Evolutionary conservation across 2,888 invertebrate genomes (phyloP), one percentile per base, ranked within the genome.

Genomic region (Sinopyrophorus schimmeli): DNA sequence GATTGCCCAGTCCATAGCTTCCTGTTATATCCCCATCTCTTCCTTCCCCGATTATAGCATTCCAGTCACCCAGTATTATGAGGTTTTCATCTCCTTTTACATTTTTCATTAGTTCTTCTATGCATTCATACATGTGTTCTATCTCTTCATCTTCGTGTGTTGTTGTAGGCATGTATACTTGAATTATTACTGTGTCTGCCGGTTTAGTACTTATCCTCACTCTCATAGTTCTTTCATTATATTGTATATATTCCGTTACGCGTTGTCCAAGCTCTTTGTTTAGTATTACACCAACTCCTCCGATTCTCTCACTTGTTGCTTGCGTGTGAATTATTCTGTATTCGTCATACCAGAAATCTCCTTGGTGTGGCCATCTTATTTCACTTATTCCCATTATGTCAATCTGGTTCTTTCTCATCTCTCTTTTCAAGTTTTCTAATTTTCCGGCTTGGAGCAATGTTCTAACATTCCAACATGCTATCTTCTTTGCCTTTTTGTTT

Each of bases 81-180:
- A 32, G 20, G 32, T 32, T 18, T 18, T 32, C 20, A 32, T 18
- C 32, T 32, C 11, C 32, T 32, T 7, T 32, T 20, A 15, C 12
- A 32, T 12, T 2, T 32, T 32, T 32, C 10, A 18, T 32, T 32
- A 18, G 12, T 32, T 9, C 11, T 11, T 32, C 10, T 16, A 31
- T 31, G n/a, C 10, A 5, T 31, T 31, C 17, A 4, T 31, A 15
- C n/a, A 9, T 32, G 10, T 20, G 6, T 9, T 32, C 32, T 12
- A 32, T 10, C 7, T 30, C 32, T n/a, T 32, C 32, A 18, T 32
- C 32, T 5, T 9, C 18, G 11, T 32, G 32, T 18, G 9, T 12
- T 20, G 32, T 32, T 32, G 32, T 32, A 2, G 32, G 32, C 32
- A 32, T 18, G 11, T 18, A 15, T 32, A 32, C 18, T 32, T 32